phyloP scores from a whole-genome alignment of 2,113 vertebrate species.

The Carlito syrichta region DNA sequence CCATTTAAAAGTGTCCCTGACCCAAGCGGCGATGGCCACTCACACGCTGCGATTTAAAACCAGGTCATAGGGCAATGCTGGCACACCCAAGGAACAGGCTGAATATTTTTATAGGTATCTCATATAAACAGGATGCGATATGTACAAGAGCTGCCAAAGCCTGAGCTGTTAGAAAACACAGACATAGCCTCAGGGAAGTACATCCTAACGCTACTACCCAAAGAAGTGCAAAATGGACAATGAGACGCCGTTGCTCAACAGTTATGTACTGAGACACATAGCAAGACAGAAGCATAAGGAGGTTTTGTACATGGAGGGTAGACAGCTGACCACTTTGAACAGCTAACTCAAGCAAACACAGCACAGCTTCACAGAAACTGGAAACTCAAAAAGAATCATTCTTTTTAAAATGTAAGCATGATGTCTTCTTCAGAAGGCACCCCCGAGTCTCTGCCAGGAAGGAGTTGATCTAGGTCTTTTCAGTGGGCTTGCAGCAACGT shows the following conservation, averaged over 20 bases:
- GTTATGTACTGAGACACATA: rapidly evolving
- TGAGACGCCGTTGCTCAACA: not conserved
- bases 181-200: not conserved
- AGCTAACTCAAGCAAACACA: not conserved
- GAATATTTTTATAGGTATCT: not conserved
- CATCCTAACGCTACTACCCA: not conserved
- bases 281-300: not conserved
- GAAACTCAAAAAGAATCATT: not conserved
- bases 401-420: not conserved
- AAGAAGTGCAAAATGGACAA: not conserved
- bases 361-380: not conserved
- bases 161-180: not conserved
- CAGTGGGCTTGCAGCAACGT: too few relatives aligned
- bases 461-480: not conserved
- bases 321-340: rapidly evolving
- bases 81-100: not conserved
- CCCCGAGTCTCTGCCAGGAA: not conserved
- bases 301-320: not conserved
- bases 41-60: not conserved
- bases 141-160: not conserved
- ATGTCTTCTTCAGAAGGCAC: not conserved
- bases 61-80: not conserved
- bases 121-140: not conserved
- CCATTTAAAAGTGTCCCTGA: not conserved
- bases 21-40: not conserved